These are phyloP conservation scores for Dryadula phaetusa DNA, from an alignment of 2,888 invertebrate genomes.

Conservation along the genomic window DNA sequence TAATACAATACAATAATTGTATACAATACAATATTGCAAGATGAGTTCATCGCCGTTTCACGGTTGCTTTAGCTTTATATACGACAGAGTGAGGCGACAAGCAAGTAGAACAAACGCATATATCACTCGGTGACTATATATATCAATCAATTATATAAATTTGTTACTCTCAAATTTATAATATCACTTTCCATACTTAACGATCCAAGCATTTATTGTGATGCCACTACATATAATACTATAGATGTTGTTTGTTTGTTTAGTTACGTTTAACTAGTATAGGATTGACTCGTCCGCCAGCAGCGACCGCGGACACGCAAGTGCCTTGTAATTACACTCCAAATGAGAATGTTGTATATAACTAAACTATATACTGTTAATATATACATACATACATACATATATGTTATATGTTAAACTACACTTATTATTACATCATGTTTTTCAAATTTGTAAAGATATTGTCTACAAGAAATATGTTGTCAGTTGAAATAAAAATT, in stretches of 20 bases:
- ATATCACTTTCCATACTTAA: background rate
- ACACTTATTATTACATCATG: background rate
- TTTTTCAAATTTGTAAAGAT: conserved; percentile 6
- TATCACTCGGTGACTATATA: background rate
- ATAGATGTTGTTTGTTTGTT: background rate
- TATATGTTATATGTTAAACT: background rate
- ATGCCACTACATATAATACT: background rate
- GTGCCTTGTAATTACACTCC: conserved; percentile 11
- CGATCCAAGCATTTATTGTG: background rate
- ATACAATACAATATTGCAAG: background rate
- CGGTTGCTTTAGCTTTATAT: background rate
- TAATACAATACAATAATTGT: too few relatives aligned
- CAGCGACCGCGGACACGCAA: background rate
- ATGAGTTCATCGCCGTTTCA: too few relatives aligned
- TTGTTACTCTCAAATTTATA: too few relatives aligned
- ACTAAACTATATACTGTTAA: background rate
- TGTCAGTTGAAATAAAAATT: background rate
- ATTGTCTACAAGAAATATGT: background rate
- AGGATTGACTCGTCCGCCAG: conserved; percentile 5
- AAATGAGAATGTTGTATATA: background rate
- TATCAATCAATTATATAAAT: background rate
- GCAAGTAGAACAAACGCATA: background rate
- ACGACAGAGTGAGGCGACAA: background rate
- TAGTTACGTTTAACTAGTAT: conserved; percentile 1
- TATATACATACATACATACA: background rate